Percentiles rank a stretch among this genome's conserved stretches.
Conservation (phyloP, 1,140 invertebrate genomes). For the Drosophila ercepeae region DNA sequence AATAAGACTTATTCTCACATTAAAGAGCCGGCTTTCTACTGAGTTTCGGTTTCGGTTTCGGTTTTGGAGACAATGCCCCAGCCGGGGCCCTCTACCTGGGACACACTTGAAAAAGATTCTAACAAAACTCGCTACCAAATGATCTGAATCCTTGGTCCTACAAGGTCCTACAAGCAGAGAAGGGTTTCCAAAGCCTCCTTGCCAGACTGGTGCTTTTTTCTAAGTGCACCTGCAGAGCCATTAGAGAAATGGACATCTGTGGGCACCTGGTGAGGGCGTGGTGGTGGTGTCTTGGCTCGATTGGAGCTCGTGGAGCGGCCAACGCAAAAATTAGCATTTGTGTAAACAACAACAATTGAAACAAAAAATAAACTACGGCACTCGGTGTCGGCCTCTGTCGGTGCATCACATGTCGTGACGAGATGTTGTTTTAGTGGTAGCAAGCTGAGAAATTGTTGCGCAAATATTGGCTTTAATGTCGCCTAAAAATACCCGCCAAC, state of each 20-base stretch:
- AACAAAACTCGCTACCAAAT: neutral
- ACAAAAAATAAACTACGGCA: constrained; percentile 33
- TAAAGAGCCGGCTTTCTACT: constrained; percentile 19
- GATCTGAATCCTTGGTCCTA: too few relatives aligned
- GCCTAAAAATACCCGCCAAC: constrained; percentile 52
- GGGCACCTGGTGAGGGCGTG: constrained; percentile 17
- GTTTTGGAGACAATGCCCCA: neutral
- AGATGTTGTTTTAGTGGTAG: constrained; percentile 38
- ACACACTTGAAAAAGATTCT: neutral
- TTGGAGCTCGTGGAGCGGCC: constrained; percentile 4
- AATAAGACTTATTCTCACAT: constrained; percentile 46
- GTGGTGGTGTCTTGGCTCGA: constrained; percentile 7
- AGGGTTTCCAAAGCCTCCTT: too few relatives aligned
- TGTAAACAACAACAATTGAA: constrained; percentile 52
- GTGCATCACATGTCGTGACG: constrained; percentile 54
- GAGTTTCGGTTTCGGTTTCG: neutral
- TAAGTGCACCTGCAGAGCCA: neutral
- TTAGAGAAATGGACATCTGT: constrained; percentile 13
- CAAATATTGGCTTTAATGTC: constrained; percentile 50
- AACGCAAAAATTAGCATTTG: constrained; percentile 55
- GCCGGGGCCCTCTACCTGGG: neutral
- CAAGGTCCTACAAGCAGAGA: too few relatives aligned
- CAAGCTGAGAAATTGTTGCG: constrained; percentile 37
- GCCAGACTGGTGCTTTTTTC: neutral
- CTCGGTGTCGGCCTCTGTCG: constrained; percentile 5